Conservation (phyloP, 2,113 vertebrate genomes). For the Chaenogobius annularis region DNA sequence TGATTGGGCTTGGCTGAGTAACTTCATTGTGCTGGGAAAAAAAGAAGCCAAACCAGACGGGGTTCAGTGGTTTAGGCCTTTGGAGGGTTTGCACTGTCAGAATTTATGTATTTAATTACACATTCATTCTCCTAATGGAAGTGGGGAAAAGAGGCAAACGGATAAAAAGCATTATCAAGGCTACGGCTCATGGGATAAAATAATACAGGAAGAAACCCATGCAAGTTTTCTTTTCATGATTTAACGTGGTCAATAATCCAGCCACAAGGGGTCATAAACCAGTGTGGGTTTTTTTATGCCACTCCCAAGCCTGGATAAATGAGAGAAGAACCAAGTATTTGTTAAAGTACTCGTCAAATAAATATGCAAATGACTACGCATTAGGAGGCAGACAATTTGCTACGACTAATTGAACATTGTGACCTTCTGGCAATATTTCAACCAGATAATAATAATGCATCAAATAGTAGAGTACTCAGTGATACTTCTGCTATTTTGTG, state of each 20-base stretch:
- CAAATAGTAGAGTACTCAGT: too few relatives aligned
- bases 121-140: slow-evolving; percentile 75
- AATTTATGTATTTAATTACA: slow-evolving; percentile 80
- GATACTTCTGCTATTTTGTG: too few relatives aligned
- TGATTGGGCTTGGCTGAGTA: slow-evolving; percentile 75
- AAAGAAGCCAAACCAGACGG: slow-evolving; percentile 66
- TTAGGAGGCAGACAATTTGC: not conserved
- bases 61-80: slow-evolving; percentile 75
- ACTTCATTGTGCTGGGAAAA: slow-evolving; percentile 72
- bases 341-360: not conserved
- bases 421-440: not conserved
- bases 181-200: slow-evolving; percentile 10
- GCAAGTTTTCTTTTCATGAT: not conserved
- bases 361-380: not conserved
- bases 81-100: slow-evolving; percentile 71
- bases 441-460: not conserved
- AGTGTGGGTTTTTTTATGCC: not conserved
- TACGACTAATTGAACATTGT: not conserved
- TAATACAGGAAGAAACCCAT: not conserved
- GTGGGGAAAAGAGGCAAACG: slow-evolving; percentile 67
- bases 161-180: slow-evolving; percentile 61
- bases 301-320: slow-evolving; percentile 6
- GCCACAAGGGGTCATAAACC: not conserved
- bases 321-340: not conserved
- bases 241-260: not conserved